Evolutionary conservation across 2,113 vertebrate species (phyloP), one percentile per base, ranked within the genome.

Genomic region (Dasyprocta punctata): DNA sequence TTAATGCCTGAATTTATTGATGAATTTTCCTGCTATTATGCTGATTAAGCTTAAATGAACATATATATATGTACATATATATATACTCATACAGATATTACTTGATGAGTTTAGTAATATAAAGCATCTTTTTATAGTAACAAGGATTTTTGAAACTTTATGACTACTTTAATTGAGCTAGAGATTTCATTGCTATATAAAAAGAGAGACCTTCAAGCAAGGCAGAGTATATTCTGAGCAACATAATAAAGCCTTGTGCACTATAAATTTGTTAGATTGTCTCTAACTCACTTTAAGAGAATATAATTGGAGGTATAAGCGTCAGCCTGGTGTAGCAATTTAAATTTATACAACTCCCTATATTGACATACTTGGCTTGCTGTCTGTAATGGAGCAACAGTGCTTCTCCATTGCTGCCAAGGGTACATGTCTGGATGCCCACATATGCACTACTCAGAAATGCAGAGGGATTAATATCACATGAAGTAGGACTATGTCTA

Each of bases 211-310:
- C 71, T 86, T 96, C 24, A 88, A 96, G 47, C 71, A 88, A 61
- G 20, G 69, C 33, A 41, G 82, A 73, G 22, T 65, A 87, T 6
- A 82, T 82, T 95, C 83, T 89, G 47, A 89, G 47, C 44, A 88
- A n/a, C 56, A 92, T 24, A 90, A 56, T 88, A 87, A 61, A 95
- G 20, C 47, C 12, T 80, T 90, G 49, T 65, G 1, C 44, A 69
- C 82, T 96, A 94, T 86, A 97, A 93, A 95, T 30, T 65, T 75
- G 36, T 17, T 65, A 82, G 28, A n/a, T 73, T 89, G 49, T 65
- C 33, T 85, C 47, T 86, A 92, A 94, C 22, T 89, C 85, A 92
- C 20, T 86, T 90, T 71, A 81, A 96, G 80, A 94, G n/a, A 97
- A 95, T 49, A 22, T 83, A 22, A 92, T 77, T 91, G 89, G 22